A percentile compares a stretch with the other conserved stretches of the same genome.
phyloP scores from a whole-genome alignment of 2,113 vertebrate species.

The Capra hircus region DNA sequence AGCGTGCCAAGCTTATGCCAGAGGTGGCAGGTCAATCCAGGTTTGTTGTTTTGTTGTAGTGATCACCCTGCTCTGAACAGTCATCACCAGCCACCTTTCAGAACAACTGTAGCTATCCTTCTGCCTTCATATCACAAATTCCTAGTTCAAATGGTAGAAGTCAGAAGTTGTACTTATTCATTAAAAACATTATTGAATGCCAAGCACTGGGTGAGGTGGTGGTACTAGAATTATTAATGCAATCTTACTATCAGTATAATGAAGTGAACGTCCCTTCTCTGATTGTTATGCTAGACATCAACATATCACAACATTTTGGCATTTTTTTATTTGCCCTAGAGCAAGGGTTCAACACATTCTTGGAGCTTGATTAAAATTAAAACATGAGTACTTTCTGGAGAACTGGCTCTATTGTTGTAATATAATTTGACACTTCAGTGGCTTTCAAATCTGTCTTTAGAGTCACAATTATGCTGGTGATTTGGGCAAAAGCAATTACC shows the following conservation, averaged over 20 bases:
- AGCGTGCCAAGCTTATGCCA: not conserved
- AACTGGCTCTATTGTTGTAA: conserved; percentile 59
- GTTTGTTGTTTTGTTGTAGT: not conserved
- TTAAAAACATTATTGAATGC: not conserved
- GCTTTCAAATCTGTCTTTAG: conserved; percentile 69
- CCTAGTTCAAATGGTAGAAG: conserved; percentile 14
- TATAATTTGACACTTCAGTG: conserved; percentile 65
- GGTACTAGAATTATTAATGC: not conserved
- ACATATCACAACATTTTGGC: not conserved
- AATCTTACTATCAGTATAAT: not conserved
- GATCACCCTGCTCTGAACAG: not conserved
- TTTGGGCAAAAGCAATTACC: conserved; percentile 67
- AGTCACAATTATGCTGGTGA: conserved; percentile 67
- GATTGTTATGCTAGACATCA: not conserved
- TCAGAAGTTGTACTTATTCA: not conserved
- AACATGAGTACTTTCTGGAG: conserved; percentile 56
- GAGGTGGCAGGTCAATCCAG: not conserved
- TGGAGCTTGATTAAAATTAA: conserved; percentile 57
- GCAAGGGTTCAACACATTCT: conserved; percentile 36
- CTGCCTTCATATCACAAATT: not conserved
- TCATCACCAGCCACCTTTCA: not conserved
- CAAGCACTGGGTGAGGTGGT: not conserved
- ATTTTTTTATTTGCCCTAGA: not conserved
- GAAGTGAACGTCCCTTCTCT: not conserved
- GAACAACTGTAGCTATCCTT: not conserved